These are phyloP conservation scores for Drosophila santomea DNA, from an alignment of 1,140 invertebrate genomes.

Conservation along the genomic window DNA sequence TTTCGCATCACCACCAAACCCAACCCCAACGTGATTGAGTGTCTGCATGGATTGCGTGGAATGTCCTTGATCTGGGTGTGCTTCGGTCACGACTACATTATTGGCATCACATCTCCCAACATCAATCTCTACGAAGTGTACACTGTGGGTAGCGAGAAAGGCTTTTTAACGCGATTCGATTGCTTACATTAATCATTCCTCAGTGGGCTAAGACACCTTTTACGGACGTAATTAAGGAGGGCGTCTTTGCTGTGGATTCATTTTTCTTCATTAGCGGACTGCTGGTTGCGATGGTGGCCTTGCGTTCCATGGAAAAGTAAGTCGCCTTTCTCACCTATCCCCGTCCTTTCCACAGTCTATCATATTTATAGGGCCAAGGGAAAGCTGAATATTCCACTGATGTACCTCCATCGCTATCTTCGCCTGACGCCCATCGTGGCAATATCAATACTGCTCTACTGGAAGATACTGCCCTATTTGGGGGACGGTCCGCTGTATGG, in stretches of 20 bases:
- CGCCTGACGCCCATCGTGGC: conserved; percentile 63
- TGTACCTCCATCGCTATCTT: conserved; percentile 74
- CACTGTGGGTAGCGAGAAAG: conserved; percentile 6
- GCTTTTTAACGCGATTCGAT: background rate
- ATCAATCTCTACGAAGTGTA: conserved; percentile 58
- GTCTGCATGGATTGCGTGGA: conserved; percentile 86
- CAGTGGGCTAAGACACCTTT: conserved; percentile 84
- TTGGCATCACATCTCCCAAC: conserved; percentile 56
- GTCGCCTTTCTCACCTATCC: conserved; percentile 57
- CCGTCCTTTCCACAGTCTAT: no score
- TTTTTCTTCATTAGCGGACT: conserved; percentile 89
- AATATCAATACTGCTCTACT: conserved; percentile 51
- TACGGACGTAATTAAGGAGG: conserved; percentile 86
- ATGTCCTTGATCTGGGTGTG: conserved; percentile 89
- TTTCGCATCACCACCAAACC: conserved; percentile 41
- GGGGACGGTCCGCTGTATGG: conserved; percentile 55
- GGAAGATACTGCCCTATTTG: conserved; percentile 47
- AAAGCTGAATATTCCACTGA: conserved; percentile 63
- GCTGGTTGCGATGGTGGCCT: conserved; percentile 87
- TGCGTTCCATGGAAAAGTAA: conserved; percentile 88
- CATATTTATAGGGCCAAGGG: conserved; percentile 47
- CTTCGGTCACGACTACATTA: conserved; percentile 86
- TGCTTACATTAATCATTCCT: background rate
- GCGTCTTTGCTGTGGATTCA: conserved; percentile 88
- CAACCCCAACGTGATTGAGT: conserved; percentile 79